A percentile compares a stretch with the other conserved stretches of the same genome.
phyloP scores from a whole-genome alignment of 2,113 vertebrate species.

The Salminus brasiliensis region DNA sequence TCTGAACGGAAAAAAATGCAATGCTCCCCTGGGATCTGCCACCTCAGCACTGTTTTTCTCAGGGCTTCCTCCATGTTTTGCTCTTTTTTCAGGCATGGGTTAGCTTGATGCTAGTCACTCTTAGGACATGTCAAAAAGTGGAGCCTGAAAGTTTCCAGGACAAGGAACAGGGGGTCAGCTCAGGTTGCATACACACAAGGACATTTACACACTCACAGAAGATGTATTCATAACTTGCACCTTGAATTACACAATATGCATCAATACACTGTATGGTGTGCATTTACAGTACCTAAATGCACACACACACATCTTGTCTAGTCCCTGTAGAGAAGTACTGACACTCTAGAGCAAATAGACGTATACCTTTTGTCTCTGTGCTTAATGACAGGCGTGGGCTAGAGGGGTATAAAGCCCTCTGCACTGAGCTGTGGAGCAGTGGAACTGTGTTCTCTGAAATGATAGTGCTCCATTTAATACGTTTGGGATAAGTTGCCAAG shows the following conservation, averaged over 20 bases:
- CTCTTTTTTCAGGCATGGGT: neutral
- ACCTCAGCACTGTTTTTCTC: conserved; percentile 22
- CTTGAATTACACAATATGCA: too few species aligned
- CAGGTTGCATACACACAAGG: conserved; percentile 19
- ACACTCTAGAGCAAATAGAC: too few species aligned
- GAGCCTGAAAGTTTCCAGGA: neutral
- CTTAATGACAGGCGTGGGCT: too few species aligned
- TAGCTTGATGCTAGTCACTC: neutral
- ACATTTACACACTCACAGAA: neutral
- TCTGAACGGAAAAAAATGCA: conserved; percentile 8
- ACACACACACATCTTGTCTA: conserved; percentile 36
- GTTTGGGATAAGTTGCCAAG: too few species aligned
- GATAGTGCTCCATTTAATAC: too few species aligned
- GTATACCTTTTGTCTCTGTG: too few species aligned
- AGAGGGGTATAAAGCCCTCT: too few species aligned
- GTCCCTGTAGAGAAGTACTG: too few species aligned
- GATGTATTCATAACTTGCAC: too few species aligned
- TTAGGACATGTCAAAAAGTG: conserved; percentile 3
- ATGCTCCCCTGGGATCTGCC: conserved; percentile 39
- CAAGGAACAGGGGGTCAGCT: neutral
- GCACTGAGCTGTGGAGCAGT: too few species aligned
- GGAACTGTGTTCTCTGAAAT: too few species aligned
- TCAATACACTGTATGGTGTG: neutral
- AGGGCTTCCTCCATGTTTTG: neutral
- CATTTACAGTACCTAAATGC: conserved; percentile 24